Conservation (phyloP, 30 jellyfish, hydroid and myxozoan genomes). For the Cassiopea andromeda region DNA sequence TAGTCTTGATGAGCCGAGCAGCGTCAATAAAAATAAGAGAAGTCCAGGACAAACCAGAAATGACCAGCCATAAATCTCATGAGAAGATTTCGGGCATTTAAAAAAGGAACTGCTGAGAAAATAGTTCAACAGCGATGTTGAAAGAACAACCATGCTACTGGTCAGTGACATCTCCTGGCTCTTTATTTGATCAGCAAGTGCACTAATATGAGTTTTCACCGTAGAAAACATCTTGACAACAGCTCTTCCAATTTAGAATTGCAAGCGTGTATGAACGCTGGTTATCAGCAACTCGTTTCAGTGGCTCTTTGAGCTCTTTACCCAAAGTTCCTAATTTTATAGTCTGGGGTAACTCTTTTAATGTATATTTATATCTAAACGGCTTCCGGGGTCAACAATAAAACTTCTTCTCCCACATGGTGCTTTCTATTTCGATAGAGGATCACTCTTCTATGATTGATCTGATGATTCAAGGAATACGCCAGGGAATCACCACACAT, state of each 20-base stretch:
- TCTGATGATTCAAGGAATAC: too few species aligned
- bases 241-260: neutral
- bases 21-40: slow-evolving; percentile 11
- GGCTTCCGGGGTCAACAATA: too few species aligned
- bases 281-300: neutral
- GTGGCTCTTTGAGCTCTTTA: neutral
- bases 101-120: slow-evolving; percentile 17
- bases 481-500: too few species aligned
- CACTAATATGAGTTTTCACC: neutral
- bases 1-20: slow-evolving; percentile 21
- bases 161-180: slow-evolving; percentile 19
- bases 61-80: slow-evolving; percentile 28
- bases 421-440: too few species aligned
- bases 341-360: neutral
- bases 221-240: slow-evolving; percentile 22
- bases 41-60: slow-evolving; percentile 46
- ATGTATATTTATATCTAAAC: too few species aligned
- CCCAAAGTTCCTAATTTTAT: too few species aligned
- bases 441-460: too few species aligned
- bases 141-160: slow-evolving; percentile 2
- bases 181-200: slow-evolving; percentile 2
- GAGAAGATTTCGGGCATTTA: slow-evolving; percentile 49
- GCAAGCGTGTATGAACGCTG: neutral
- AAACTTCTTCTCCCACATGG: too few species aligned
- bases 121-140: slow-evolving; percentile 32